Evolutionary conservation across 2,888 invertebrate species (phyloP).

Genomic region (Ophraella communa): DNA sequence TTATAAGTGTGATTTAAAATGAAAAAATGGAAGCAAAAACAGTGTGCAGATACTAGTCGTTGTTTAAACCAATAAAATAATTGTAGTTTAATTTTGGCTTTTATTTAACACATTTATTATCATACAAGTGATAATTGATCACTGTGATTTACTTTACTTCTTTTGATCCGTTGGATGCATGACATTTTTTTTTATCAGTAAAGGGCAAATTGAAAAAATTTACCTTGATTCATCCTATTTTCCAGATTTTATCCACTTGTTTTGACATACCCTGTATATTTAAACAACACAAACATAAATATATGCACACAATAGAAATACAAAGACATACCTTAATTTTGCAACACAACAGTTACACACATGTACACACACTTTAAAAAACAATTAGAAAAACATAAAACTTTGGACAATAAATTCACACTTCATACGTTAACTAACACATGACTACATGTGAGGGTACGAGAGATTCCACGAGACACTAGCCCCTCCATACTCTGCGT

Average conservation of each 20-base stretch:
- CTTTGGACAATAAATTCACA: background rate
- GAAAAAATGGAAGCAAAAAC: too few relatives aligned
- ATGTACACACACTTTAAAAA: background rate
- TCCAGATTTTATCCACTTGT: background rate
- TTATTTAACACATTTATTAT: too few relatives aligned
- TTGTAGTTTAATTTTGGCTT: too few relatives aligned
- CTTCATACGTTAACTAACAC: conserved; percentile 6
- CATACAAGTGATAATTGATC: too few relatives aligned
- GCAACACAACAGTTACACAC: background rate
- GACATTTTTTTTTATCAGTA: background rate
- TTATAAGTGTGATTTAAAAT: too few relatives aligned
- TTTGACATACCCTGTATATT: background rate
- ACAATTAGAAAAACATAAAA: background rate
- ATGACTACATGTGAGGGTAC: conserved; percentile 12
- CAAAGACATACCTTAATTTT: background rate
- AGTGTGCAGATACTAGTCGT: too few relatives aligned
- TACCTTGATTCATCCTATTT: background rate
- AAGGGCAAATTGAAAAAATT: background rate
- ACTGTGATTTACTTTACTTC: too few relatives aligned
- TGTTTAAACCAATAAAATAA: too few relatives aligned
- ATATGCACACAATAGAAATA: background rate
- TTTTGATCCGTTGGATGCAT: too few relatives aligned
- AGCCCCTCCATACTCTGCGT: conserved; percentile 11
- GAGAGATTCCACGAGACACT: conserved; percentile 6
- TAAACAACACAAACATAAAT: background rate